Base-by-base conservation (phyloP, 1,140 invertebrate species). In the Zaprionus lachaisei region DNA sequence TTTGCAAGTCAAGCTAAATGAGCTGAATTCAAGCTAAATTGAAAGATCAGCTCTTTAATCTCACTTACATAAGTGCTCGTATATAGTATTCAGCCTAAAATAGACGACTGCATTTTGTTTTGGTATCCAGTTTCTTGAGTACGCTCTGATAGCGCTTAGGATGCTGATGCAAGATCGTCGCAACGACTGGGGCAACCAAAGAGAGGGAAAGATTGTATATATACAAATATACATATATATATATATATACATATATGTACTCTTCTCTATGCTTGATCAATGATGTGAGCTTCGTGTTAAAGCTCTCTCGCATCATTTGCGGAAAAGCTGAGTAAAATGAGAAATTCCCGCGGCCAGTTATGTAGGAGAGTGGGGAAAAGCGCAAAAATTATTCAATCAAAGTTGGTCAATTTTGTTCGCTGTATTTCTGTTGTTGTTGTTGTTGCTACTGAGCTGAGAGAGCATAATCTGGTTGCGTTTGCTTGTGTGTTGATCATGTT, bases 331-430 rank as follows among this genome's bases (percentile, higher is more conserved):
- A 56, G 54, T 56, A 56, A 56, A 56, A 26, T 56, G 22, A 56
- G 41, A 47, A 47, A 47, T 69, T 67, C 14, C 9, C 72, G 15
- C 72, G 56, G 51, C 41, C 34, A 76, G 61, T 66, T 63, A 14
- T 24, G 14, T 5, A 51, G 47, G 47, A 22, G 47, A 61, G 5
- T 7, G 47, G 67, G 49, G 31, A 51, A 79, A 44, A 44, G 75
- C 62, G 63, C 68, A 78, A 37, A 89, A 79, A 89, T 89, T 89
- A 89, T 89, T 89, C 85, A 89, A 90, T 89, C 84, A 89, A 81
- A 81, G 84, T 84, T 89, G 81, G 66, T 71, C 84, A 90, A 90
- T 84, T 90, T 89, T 41, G 24, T 54, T 56, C n/a, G 41, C 44
- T 76, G 62, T 79, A 31, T 34, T 15, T 26, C 49, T 34, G 44